These are phyloP conservation scores for Drosophila cognata DNA, from an alignment of 2,888 invertebrate genomes.

Conservation along the genomic window DNA sequence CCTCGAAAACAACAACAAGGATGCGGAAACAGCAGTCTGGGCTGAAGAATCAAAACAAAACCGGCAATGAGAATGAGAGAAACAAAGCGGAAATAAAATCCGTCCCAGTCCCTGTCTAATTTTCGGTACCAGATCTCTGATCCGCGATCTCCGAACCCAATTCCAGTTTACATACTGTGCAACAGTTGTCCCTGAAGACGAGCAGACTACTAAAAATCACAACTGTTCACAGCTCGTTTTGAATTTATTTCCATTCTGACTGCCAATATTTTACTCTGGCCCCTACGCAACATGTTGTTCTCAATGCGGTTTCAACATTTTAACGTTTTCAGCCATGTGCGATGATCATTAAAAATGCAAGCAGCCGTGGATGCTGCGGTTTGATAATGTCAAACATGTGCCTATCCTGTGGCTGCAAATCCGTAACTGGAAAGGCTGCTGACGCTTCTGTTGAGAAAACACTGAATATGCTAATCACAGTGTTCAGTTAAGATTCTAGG, in stretches of 20 bases:
- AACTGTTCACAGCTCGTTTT: slow-evolving; percentile 65
- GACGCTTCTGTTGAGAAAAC: slow-evolving; percentile 7
- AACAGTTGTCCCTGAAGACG: slow-evolving; percentile 65
- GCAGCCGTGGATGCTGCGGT: slow-evolving; percentile 58
- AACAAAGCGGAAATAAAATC: slow-evolving; percentile 65
- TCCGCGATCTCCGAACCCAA: slow-evolving; percentile 25
- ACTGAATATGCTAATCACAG: slow-evolving; percentile 46
- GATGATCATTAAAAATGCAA: slow-evolving; percentile 59
- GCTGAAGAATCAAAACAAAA: slow-evolving; percentile 70
- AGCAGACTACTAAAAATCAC: slow-evolving; percentile 57
- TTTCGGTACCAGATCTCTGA: slow-evolving; percentile 14
- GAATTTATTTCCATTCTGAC: slow-evolving; percentile 71
- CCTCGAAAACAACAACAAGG: slow-evolving; percentile 40
- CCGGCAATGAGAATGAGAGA: slow-evolving; percentile 43
- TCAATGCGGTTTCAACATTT: slow-evolving; percentile 8
- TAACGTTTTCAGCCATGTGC: slow-evolving; percentile 37
- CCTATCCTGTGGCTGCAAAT: slow-evolving; percentile 41
- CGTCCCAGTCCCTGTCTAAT: slow-evolving; percentile 29
- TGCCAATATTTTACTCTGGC: slow-evolving; percentile 44
- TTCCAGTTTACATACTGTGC: slow-evolving; percentile 49
- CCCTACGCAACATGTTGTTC: slow-evolving; percentile 46
- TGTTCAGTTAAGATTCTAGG: slow-evolving; percentile 2
- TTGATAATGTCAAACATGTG: slow-evolving; percentile 77
- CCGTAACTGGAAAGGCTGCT: slow-evolving; percentile 38
- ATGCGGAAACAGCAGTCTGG: slow-evolving; percentile 69